phyloP scores from a whole-genome alignment of 2,888 invertebrate genomes.

The Buathra laborator region DNA sequence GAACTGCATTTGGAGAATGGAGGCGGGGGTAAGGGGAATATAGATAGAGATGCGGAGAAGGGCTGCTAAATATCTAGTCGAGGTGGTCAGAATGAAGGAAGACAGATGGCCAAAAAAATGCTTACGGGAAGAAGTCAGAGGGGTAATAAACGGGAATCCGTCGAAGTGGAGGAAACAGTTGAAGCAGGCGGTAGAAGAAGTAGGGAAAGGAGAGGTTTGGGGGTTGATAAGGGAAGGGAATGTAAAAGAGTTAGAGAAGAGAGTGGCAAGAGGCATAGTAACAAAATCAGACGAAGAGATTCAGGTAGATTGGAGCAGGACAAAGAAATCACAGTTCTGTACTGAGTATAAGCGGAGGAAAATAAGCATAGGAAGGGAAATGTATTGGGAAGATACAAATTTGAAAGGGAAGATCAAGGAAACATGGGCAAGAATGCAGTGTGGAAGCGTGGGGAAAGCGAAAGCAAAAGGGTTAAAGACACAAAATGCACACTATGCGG shows the following conservation, averaged over 20 bases:
- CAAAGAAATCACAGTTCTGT: constrained; percentile 30
- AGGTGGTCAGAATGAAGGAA: constrained; percentile 2
- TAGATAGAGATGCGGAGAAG: constrained; percentile 19
- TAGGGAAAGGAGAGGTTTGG: constrained; percentile 5
- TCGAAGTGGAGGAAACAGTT: constrained; percentile 16
- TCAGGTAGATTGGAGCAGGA: constrained; percentile 12
- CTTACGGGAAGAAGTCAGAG: constrained; percentile 7
- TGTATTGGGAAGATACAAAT: constrained; percentile 35
- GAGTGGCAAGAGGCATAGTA: not conserved
- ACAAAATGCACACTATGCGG: constrained; percentile 30
- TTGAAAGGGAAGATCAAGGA: constrained; percentile 15
- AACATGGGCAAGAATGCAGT: constrained; percentile 49
- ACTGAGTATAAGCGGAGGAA: constrained; percentile 40
- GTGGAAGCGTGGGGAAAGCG: constrained; percentile 34
- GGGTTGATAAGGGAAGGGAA: not conserved
- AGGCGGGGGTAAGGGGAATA: constrained; percentile 14
- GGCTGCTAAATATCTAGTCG: not conserved
- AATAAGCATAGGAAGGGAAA: not conserved
- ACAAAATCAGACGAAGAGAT: constrained; percentile 42
- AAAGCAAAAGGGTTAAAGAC: constrained; percentile 15
- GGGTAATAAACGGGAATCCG: constrained; percentile 7
- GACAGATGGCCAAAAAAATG: constrained; percentile 35
- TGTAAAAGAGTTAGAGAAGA: not conserved
- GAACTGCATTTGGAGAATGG: constrained; percentile 27
- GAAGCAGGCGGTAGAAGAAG: not conserved